Conservation (phyloP, 2,797 vertebrate genomes). For the Siniperca scherzeri region DNA sequence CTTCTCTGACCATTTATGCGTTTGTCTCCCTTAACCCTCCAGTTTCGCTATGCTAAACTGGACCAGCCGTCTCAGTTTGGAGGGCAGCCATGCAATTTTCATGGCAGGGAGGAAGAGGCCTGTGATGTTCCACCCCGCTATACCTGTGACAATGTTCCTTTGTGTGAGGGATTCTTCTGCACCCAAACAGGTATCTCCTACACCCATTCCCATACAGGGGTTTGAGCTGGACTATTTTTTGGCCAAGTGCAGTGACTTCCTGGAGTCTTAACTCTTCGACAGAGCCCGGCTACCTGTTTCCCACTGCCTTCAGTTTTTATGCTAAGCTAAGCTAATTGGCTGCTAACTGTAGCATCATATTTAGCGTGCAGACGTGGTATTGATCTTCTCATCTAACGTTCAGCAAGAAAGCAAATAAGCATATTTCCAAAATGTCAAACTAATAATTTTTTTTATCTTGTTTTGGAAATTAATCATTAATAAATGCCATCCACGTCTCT, state of each 20-base stretch:
- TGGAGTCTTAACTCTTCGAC: not conserved
- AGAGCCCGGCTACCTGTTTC: not conserved
- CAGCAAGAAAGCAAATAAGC: not conserved
- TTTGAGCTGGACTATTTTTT: not conserved
- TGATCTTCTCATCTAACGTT: not conserved
- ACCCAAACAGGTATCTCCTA: conserved; percentile 86
- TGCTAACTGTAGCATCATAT: not conserved
- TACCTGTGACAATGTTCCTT: conserved; percentile 84
- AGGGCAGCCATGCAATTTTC: conserved; percentile 86
- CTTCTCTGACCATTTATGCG: conserved; percentile 45
- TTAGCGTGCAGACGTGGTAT: not conserved
- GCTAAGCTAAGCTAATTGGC: conserved; percentile 11
- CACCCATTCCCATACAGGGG: not conserved
- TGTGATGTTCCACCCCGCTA: conserved; percentile 83
- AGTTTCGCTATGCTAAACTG: conserved; percentile 91
- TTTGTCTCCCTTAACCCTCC: conserved; percentile 37
- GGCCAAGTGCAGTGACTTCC: not conserved
- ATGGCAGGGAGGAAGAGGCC: conserved; percentile 87
- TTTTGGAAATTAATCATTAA: not conserved
- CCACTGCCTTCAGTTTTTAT: not conserved
- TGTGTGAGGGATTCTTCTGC: conserved; percentile 93
- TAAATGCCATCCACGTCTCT: not conserved
- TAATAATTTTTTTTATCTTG: not conserved
- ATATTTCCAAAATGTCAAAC: not conserved
- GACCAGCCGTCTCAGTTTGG: conserved; percentile 89